Evolutionary conservation across 2,797 vertebrate genomes (phyloP), one percentile per base, ranked within the genome.

Genomic region (Rhinatrema bivittatum): DNA sequence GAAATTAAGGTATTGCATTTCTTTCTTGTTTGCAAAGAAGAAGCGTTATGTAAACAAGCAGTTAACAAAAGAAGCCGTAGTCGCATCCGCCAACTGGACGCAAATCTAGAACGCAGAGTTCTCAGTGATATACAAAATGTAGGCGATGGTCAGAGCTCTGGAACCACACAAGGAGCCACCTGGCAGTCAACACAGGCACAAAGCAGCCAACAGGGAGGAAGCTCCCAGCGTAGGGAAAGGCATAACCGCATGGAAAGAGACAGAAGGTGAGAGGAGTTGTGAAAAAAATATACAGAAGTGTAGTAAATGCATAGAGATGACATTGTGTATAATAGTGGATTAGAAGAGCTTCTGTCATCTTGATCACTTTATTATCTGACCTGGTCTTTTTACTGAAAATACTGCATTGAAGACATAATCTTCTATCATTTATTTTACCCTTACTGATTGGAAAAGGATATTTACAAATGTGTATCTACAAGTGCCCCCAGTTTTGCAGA

Each of bases 211-310:
- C 68, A 61, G 42, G 9, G 20, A 1, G 44, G 56, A 27, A 68
- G 58, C 48, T 28, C 34, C 3, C 68, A 49, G 47, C 84, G 87
- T 5, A 76, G 78, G 40, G 91, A 96, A 45, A 83, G 68, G 24
- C 93, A 96, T 62, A 98, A 97, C 70, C 83, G 78, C 29, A 78
- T 88, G 82, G 86, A 88, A 57, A 73, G 86, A 55, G 84, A 88
- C 29, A 66, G 86, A 30, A 82, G 86, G 86, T 86, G 60, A 65
- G 24, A 4, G n/a, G n/a, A 20, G 20, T 8, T 8, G 16, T 18
- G 8, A 13, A 27, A 25, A 8, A 27, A 13, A 4, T 14, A n/a
- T 36, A 5, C 37, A 8, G 13, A 21, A n/a, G n/a, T n/a, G n/a
- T n/a, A n/a, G n/a, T n/a, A n/a, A n/a, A n/a, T n/a, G n/a, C n/a